phyloP scores from a whole-genome alignment of 2,113 vertebrate species.

The Onychostoma macrolepis region DNA sequence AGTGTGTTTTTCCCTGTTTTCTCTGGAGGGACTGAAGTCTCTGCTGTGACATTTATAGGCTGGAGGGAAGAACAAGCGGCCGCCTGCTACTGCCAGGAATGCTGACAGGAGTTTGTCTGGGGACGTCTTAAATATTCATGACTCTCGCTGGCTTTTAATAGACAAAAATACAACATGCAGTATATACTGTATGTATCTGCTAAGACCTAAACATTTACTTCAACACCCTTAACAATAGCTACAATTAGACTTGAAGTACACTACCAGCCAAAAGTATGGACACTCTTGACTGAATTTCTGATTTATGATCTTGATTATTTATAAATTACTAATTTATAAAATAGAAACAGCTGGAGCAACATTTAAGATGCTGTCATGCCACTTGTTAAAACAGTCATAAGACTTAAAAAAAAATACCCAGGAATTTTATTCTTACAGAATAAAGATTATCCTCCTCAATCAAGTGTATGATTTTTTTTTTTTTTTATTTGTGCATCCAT shows the following conservation, averaged over 20 bases:
- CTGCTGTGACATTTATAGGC: slow-evolving; percentile 32
- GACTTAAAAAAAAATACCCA: neutral
- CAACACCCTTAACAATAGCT: neutral
- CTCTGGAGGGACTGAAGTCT: slow-evolving; percentile 3
- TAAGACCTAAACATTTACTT: neutral
- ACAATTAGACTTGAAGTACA: neutral
- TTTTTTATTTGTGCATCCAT: neutral
- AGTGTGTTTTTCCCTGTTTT: neutral
- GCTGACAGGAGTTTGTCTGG: neutral
- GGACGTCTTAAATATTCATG: slow-evolving; percentile 9
- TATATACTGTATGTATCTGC: neutral
- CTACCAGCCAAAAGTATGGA: neutral
- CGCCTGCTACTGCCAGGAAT: slow-evolving; percentile 6
- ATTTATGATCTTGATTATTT: neutral
- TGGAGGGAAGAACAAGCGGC: slow-evolving; percentile 1
- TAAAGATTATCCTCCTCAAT: neutral
- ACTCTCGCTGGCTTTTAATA: slow-evolving; percentile 13
- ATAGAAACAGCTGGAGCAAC: neutral
- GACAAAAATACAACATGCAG: neutral
- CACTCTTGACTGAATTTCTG: neutral
- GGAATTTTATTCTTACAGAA: neutral
- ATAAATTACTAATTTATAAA: neutral
- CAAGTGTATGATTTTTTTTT: neutral
- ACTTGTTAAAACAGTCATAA: neutral
- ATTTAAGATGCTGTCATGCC: neutral